These are phyloP conservation scores for Xenentodon cancila DNA, from an alignment of 2,797 vertebrate species.

Conservation along the genomic window DNA sequence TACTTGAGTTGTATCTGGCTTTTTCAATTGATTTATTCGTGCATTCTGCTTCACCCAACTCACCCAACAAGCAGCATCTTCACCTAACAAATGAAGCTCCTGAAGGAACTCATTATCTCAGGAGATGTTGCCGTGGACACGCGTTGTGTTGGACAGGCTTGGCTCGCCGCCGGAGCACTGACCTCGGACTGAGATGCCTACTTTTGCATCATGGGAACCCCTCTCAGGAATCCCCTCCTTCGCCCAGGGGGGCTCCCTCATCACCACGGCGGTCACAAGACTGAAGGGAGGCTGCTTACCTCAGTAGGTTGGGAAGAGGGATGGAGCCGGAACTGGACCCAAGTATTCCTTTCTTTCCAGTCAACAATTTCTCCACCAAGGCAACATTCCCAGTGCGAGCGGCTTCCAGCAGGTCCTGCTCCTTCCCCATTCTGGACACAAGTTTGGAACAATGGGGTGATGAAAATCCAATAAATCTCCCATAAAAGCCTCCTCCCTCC, in stretches of 20 bases:
- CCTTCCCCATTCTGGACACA: slow-evolving; percentile 91
- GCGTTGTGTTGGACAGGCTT: too few relatives aligned
- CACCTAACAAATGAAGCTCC: not conserved
- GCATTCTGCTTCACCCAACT: too few relatives aligned
- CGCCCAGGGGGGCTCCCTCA: slow-evolving; percentile 4
- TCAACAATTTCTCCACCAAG: slow-evolving; percentile 96
- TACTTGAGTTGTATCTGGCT: too few relatives aligned
- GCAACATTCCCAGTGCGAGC: slow-evolving; percentile 95
- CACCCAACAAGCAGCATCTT: too few relatives aligned
- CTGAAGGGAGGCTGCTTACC: slow-evolving; percentile 81
- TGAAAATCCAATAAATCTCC: slow-evolving; percentile 68
- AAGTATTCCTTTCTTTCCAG: slow-evolving; percentile 94
- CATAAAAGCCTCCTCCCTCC: slow-evolving; percentile 44
- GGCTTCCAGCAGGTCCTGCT: slow-evolving; percentile 97
- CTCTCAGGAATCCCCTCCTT: slow-evolving; percentile 35
- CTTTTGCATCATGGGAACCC: slow-evolving; percentile 45
- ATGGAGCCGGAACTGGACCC: slow-evolving; percentile 93
- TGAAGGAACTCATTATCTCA: slow-evolving; percentile 1
- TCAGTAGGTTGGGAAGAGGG: slow-evolving; percentile 93
- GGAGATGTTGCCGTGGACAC: not conserved
- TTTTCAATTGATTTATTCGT: too few relatives aligned
- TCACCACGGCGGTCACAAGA: slow-evolving; percentile 4
- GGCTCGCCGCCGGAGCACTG: too few relatives aligned
- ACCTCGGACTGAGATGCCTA: slow-evolving; percentile 21
- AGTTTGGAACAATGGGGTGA: slow-evolving; percentile 70